Evolutionary conservation across 2,113 vertebrate genomes (phyloP).

Genomic region (Corvus moneduloides): DNA sequence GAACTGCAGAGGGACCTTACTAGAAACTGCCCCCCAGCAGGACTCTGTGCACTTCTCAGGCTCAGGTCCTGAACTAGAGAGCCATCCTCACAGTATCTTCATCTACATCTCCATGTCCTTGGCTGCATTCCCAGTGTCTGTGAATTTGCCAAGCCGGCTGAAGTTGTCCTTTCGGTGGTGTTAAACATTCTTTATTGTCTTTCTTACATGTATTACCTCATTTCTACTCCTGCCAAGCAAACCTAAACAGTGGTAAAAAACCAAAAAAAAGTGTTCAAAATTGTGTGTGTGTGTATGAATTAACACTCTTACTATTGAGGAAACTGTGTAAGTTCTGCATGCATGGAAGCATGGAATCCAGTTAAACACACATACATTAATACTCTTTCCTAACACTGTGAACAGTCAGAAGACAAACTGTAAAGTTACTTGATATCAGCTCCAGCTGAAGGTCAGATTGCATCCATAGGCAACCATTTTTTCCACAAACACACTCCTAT

Average conservation of each 20-base stretch:
- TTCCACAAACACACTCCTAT: not conserved
- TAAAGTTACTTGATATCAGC: not conserved
- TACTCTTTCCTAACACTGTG: not conserved
- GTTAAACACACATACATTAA: not conserved
- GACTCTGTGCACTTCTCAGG: not conserved
- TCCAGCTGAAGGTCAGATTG: not conserved
- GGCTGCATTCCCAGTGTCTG: not conserved
- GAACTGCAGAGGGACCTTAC: not conserved
- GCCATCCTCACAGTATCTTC: not conserved
- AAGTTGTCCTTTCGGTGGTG: not conserved
- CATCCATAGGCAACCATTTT: not conserved
- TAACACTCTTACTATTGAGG: not conserved
- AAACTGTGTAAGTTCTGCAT: not conserved
- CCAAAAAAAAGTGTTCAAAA: not conserved
- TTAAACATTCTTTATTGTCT: not conserved
- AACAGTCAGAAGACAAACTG: not conserved
- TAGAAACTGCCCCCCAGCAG: not conserved
- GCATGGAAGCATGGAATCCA: not conserved
- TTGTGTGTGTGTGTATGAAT: not conserved
- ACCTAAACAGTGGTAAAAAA: not conserved
- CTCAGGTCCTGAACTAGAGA: not conserved
- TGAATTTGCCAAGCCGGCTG: not conserved
- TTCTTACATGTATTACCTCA: not conserved
- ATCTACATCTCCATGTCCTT: not conserved
- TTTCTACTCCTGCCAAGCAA: not conserved